Conservation (phyloP, 2,113 vertebrate species). For the Lamprologus tigripictilis region DNA sequence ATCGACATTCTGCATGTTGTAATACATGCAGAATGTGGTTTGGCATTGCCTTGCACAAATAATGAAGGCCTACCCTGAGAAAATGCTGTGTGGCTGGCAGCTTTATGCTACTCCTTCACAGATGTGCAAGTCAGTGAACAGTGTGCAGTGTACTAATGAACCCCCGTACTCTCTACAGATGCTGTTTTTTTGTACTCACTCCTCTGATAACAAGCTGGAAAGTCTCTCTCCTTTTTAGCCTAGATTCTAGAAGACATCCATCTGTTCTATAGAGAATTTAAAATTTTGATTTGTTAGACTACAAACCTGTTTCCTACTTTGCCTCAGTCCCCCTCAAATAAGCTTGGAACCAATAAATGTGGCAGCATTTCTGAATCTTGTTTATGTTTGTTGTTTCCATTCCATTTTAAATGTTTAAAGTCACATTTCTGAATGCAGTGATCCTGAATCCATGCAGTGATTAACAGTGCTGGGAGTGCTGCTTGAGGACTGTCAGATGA, state of each 20-base stretch:
- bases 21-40: neutral
- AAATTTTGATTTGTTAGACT: neutral
- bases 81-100: neutral
- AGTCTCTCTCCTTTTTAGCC: neutral
- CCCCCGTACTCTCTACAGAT: neutral
- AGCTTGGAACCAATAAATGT: neutral
- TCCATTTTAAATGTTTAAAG: neutral
- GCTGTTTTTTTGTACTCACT: neutral
- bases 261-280: neutral
- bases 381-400: neutral
- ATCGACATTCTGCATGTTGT: neutral
- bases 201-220: neutral
- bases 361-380: neutral
- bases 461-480: neutral
- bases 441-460: neutral
- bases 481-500: neutral
- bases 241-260: neutral
- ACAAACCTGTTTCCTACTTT: neutral
- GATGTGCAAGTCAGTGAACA: neutral
- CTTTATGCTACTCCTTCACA: neutral
- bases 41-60: neutral
- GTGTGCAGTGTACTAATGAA: neutral
- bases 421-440: neutral
- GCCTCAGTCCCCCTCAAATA: neutral
- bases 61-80: neutral